Evolutionary conservation across 2,113 vertebrate species (phyloP).

Genomic region (Globicephala melas): DNA sequence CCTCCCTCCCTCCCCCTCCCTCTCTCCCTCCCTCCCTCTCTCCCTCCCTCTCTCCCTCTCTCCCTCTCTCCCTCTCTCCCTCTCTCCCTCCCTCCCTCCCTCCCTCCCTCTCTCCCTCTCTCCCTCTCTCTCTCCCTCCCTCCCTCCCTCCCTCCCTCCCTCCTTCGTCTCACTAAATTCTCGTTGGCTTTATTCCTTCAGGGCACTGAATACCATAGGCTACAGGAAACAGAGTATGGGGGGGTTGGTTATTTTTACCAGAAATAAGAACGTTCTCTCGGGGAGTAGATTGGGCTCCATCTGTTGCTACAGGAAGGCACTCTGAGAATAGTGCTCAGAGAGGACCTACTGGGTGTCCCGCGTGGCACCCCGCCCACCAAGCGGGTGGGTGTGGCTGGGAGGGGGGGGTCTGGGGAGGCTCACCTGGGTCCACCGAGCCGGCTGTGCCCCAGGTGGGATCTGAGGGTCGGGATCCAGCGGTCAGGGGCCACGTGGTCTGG

Average conservation of each 20-base stretch:
- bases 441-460: rapidly evolving
- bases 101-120: too few relatives aligned
- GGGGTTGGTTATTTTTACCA: background rate
- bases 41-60: rapidly evolving
- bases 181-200: too few relatives aligned
- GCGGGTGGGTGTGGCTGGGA: background rate
- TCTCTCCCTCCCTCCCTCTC: rapidly evolving
- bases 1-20: too few relatives aligned
- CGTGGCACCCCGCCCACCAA: rapidly evolving
- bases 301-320: rapidly evolving
- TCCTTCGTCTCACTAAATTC: background rate
- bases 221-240: rapidly evolving
- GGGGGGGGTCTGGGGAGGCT: too few relatives aligned
- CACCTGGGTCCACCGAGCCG: rapidly evolving
- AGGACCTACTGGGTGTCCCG: rapidly evolving
- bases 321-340: rapidly evolving
- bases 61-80: too few relatives aligned
- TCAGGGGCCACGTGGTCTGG: rapidly evolving
- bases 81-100: too few relatives aligned
- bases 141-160: rapidly evolving
- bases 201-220: rapidly evolving
- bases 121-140: too few relatives aligned
- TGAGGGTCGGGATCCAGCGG: rapidly evolving
- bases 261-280: too few relatives aligned
- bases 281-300: rapidly evolving